Evolutionary conservation across 1,140 invertebrate genomes (phyloP).

Genomic region (Conus betulinus): DNA sequence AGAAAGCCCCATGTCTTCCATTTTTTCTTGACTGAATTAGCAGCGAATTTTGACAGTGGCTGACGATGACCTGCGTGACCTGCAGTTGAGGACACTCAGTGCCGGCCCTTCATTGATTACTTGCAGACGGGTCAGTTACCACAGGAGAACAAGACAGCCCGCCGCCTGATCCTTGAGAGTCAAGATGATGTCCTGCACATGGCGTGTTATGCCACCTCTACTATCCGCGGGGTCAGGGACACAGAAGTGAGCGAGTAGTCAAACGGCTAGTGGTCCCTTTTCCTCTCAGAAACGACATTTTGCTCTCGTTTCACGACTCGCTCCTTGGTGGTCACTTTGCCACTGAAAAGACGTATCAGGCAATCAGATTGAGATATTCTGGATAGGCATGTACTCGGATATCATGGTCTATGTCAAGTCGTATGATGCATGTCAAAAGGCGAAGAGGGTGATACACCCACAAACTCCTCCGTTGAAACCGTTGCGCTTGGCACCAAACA

Average conservation of each 20-base stretch:
- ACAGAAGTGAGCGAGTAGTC: neutral
- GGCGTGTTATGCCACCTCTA: neutral
- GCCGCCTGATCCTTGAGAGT: neutral
- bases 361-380: too few relatives aligned
- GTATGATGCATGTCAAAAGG: neutral
- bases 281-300: neutral
- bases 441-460: neutral
- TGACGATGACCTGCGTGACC: neutral
- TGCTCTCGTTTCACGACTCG: neutral
- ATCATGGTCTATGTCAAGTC: slow-evolving; percentile 1
- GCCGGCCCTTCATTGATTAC: neutral
- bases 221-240: neutral
- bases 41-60: too few relatives aligned
- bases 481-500: neutral
- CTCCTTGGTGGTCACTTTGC: too few relatives aligned
- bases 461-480: neutral
- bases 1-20: too few relatives aligned
- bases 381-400: too few relatives aligned
- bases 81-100: neutral
- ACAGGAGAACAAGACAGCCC: neutral
- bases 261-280: neutral
- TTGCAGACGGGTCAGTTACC: neutral
- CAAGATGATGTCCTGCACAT: neutral
- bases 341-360: too few relatives aligned
- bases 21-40: too few relatives aligned